A percentile compares a stretch with the other conserved stretches of the same genome.
phyloP scores from a whole-genome alignment of 1,140 invertebrate genomes.

The Zaprionus capensis region DNA sequence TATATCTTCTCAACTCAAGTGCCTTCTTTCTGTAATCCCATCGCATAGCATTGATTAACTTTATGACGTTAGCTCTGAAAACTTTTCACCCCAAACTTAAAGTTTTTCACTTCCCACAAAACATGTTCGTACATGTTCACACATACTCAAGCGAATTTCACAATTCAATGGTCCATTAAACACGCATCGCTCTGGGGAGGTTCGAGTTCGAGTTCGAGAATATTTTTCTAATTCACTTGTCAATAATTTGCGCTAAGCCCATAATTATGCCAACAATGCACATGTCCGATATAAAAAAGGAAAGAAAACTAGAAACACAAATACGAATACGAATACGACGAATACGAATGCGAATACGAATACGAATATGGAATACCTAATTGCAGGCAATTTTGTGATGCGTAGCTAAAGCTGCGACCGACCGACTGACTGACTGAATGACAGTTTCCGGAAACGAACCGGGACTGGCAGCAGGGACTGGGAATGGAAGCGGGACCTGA shows the following conservation, averaged over 20 bases:
- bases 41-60: conserved; percentile 24
- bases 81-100: conserved; percentile 25
- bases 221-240: conserved; percentile 76
- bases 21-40: neutral
- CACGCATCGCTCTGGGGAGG: conserved; percentile 18
- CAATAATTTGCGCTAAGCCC: conserved; percentile 72
- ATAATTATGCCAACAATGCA: conserved; percentile 76
- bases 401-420: conserved; percentile 38
- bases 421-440: conserved; percentile 26
- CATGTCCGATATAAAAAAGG: conserved; percentile 35
- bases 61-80: conserved; percentile 10
- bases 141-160: conserved; percentile 36
- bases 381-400: conserved; percentile 68
- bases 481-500: neutral
- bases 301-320: conserved; percentile 27
- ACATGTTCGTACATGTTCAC: conserved; percentile 23
- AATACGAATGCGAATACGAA: conserved; percentile 16
- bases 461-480: conserved; percentile 4
- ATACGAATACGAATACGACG: conserved; percentile 14
- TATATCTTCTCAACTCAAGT: neutral
- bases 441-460: conserved; percentile 35
- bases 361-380: conserved; percentile 57
- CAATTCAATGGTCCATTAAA: conserved; percentile 43
- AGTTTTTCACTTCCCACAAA: conserved; percentile 1
- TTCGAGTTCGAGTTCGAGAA: conserved; percentile 28